A percentile compares a stretch with the other conserved stretches of the same genome.
Evolutionary conservation across 2,797 vertebrate species (phyloP).

Genomic region (Mormyrus hasselquistii): DNA sequence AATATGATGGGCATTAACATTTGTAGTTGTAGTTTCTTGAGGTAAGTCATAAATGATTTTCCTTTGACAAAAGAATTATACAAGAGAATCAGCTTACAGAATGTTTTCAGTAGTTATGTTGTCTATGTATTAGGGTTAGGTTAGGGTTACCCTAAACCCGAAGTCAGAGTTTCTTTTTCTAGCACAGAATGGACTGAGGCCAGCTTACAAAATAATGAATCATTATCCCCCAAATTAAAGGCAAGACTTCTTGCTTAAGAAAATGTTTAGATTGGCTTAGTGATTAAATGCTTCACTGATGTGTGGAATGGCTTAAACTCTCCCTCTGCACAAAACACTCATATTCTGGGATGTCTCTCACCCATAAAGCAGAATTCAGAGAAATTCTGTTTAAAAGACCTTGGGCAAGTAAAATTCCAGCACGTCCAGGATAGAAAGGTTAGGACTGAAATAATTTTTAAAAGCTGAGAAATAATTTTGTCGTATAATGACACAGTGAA

Average conservation of each 20-base stretch:
- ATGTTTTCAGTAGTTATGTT: constrained; percentile 41
- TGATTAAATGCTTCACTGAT: constrained; percentile 39
- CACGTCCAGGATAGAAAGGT: background rate
- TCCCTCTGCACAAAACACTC: background rate
- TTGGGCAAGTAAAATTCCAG: background rate
- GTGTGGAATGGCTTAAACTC: constrained; percentile 30
- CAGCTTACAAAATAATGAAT: constrained; percentile 36
- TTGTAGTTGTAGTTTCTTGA: constrained; percentile 33
- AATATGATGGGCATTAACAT: constrained; percentile 40
- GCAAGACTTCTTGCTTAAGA: constrained; percentile 28
- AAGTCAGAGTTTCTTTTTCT: constrained; percentile 66
- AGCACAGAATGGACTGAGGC: constrained; percentile 43
- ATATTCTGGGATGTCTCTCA: constrained; percentile 28
- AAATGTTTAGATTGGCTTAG: constrained; percentile 37
- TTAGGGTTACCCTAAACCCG: constrained; percentile 26
- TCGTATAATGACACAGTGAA: constrained; percentile 24
- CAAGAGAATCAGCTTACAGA: constrained; percentile 35
- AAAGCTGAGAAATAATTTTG: background rate
- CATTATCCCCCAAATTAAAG: constrained; percentile 47
- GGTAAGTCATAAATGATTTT: constrained; percentile 45
- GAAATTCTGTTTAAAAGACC: constrained; percentile 1
- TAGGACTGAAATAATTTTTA: background rate
- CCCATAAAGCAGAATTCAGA: constrained; percentile 27
- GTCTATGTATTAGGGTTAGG: constrained; percentile 52
- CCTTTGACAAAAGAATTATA: constrained; percentile 39